A percentile compares a stretch with the other conserved stretches of the same genome.
phyloP scores from a whole-genome alignment of 2,797 vertebrate genomes.

The Rhinella marina region DNA sequence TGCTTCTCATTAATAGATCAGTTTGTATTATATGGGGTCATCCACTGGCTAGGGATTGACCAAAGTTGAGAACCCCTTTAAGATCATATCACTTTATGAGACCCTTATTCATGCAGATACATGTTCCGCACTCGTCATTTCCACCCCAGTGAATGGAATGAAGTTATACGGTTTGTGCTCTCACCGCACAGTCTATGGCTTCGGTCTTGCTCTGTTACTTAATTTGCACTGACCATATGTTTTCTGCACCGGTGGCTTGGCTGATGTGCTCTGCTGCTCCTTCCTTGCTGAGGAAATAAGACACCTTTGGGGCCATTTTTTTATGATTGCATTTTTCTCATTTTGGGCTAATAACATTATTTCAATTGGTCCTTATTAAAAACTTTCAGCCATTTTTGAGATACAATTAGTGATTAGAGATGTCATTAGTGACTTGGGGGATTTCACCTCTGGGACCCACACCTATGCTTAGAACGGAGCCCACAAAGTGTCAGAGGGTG shows the following conservation, averaged over 20 bases:
- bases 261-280: slow-evolving; percentile 60
- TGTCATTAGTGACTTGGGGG: no score
- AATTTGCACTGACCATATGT: slow-evolving; percentile 46
- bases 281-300: slow-evolving; percentile 59
- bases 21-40: no score
- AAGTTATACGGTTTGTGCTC: background rate
- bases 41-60: no score
- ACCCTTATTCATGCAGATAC: background rate
- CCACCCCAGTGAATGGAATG: background rate
- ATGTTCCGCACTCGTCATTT: background rate
- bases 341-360: no score
- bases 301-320: background rate
- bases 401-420: no score
- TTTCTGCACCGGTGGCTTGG: background rate
- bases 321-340: no score
- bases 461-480: no score
- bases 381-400: no score
- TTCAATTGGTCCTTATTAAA: no score
- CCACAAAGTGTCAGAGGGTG: no score
- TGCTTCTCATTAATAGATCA: no score
- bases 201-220: slow-evolving; percentile 13
- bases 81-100: background rate
- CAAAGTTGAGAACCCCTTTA: background rate
- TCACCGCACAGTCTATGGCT: background rate
- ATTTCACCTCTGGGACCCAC: no score